phyloP scores from a whole-genome alignment of 1,140 invertebrate species.

The Drosophila elegans region DNA sequence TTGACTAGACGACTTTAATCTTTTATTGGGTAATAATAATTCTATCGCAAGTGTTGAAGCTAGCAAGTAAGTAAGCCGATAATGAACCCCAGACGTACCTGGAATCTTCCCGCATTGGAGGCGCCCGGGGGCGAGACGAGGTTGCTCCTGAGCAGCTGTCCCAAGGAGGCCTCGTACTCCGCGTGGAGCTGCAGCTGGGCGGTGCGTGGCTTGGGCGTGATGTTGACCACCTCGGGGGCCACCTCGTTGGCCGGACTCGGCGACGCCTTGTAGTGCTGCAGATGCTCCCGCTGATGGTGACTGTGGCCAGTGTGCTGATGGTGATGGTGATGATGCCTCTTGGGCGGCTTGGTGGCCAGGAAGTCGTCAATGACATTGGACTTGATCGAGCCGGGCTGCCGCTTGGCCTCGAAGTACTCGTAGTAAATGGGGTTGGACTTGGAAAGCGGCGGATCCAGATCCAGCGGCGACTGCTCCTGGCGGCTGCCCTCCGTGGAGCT shows the following conservation, averaged over 20 bases:
- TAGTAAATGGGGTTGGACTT: constrained; percentile 84
- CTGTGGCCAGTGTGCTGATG: background rate
- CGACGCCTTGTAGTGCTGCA: constrained; percentile 56
- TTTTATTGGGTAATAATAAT: too few species aligned
- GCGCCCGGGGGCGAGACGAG: constrained; percentile 41
- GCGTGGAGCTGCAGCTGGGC: constrained; percentile 56
- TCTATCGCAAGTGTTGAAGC: too few species aligned
- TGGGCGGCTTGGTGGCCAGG: constrained; percentile 65
- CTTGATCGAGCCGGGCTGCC: constrained; percentile 58
- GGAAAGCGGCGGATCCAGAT: constrained; percentile 54
- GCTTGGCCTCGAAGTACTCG: constrained; percentile 83
- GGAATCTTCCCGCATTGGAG: constrained; percentile 36
- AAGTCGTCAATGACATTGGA: constrained; percentile 76
- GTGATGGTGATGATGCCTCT: constrained; percentile 39
- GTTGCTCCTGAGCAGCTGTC: constrained; percentile 56
- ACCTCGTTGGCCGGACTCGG: constrained; percentile 59
- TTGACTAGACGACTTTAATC: too few species aligned
- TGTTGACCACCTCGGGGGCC: constrained; percentile 64
- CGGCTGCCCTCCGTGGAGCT: constrained; percentile 49
- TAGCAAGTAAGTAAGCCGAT: too few species aligned
- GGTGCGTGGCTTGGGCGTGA: constrained; percentile 83
- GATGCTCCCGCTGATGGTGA: constrained; percentile 14
- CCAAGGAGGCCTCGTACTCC: constrained; percentile 64
- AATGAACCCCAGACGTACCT: constrained; percentile 1
- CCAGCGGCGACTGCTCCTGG: constrained; percentile 16